Conservation (phyloP, 2,888 invertebrate species). For the Strigamia transsilvanica region DNA sequence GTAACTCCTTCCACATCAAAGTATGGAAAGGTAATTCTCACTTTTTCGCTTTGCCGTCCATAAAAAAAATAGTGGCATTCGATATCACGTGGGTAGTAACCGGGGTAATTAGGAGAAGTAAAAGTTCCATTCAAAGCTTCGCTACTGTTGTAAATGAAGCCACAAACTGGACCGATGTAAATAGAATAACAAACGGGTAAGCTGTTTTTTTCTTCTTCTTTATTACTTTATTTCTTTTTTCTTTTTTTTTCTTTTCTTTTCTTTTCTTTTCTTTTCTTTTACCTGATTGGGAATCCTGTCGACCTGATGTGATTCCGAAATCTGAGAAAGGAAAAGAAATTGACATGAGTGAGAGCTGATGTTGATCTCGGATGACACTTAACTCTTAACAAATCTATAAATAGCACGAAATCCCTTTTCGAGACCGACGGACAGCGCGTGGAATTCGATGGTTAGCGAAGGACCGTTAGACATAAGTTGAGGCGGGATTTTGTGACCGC, state of each 20-base stretch:
- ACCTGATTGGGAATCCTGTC: constrained; percentile 68
- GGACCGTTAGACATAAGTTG: constrained; percentile 94
- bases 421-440: constrained; percentile 79
- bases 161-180: constrained; percentile 68
- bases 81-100: constrained; percentile 86
- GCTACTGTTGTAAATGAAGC: constrained; percentile 87
- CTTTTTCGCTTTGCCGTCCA: constrained; percentile 78
- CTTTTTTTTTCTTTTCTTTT: neutral
- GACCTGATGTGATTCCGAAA: constrained; percentile 85
- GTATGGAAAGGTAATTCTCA: constrained; percentile 84
- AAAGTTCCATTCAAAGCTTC: constrained; percentile 79
- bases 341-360: neutral
- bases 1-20: constrained; percentile 94
- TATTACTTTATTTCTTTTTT: neutral
- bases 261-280: constrained; percentile 56
- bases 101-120: constrained; percentile 89
- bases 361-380: constrained; percentile 65
- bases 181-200: neutral
- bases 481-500: constrained; percentile 81
- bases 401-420: constrained; percentile 87
- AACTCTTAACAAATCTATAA: constrained; percentile 89
- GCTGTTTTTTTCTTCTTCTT: neutral
- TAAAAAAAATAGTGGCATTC: constrained; percentile 92
- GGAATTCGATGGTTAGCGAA: constrained; percentile 84
- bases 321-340: constrained; percentile 69